A percentile compares a stretch with the other conserved stretches of the same genome.
Conservation (phyloP, 2,888 invertebrate genomes). For the Tetanocera ferruginea region DNA sequence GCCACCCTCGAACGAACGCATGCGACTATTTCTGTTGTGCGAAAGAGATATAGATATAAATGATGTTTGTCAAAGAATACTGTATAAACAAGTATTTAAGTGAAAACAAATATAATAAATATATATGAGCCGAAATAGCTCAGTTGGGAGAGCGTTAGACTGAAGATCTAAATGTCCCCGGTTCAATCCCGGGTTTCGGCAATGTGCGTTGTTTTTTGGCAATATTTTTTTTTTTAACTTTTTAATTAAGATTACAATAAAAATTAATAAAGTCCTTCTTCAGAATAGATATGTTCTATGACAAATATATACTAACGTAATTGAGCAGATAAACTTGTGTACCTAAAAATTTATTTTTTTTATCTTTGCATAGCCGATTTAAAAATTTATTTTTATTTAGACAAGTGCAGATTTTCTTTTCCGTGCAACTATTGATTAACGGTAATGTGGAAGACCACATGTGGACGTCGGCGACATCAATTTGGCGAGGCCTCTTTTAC, state of each 20-base stretch:
- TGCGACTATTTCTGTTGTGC: slow-evolving; percentile 73
- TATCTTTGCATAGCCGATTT: not conserved
- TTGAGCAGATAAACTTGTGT: too few relatives aligned
- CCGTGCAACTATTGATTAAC: too few relatives aligned
- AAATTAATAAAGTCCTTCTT: too few relatives aligned
- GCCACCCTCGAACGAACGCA: slow-evolving; percentile 70
- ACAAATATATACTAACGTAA: too few relatives aligned
- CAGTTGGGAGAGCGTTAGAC: slow-evolving; percentile 59
- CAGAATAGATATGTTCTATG: too few relatives aligned
- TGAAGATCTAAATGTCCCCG: slow-evolving; percentile 56
- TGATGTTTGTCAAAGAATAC: not conserved
- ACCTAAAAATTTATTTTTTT: not conserved
- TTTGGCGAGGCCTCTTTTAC: too few relatives aligned
- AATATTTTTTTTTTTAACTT: slow-evolving; percentile 6
- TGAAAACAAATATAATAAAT: too few relatives aligned
- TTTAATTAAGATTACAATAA: not conserved
- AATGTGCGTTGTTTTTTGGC: not conserved
- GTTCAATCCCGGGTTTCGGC: slow-evolving; percentile 56
- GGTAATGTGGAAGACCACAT: too few relatives aligned
- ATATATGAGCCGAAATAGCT: slow-evolving; percentile 56
- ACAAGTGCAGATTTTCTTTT: too few relatives aligned
- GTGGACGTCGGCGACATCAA: too few relatives aligned
- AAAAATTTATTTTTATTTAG: not conserved
- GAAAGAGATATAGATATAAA: slow-evolving; percentile 16
- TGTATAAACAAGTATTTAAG: not conserved